Base-by-base conservation (phyloP, 2,888 invertebrate genomes). In the Hirtodrosophila cameraria region DNA sequence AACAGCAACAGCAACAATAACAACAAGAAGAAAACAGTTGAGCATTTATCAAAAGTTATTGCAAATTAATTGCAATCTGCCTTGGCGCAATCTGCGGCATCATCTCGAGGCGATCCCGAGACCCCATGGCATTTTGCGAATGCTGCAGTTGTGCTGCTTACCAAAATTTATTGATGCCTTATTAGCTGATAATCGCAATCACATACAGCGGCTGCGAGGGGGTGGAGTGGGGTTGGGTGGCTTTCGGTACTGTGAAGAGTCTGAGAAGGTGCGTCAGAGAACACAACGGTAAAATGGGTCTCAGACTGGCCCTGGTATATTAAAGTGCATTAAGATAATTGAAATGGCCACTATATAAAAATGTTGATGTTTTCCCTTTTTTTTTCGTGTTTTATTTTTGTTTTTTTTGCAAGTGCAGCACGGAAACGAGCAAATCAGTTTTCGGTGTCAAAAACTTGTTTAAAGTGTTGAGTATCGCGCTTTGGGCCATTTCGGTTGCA, bases 161-260 rank as follows among this genome's bases (percentile, higher is more conserved):
- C 86, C 80, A 87, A 87, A 86, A 87, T 86, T 86, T 86, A 88
- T 88, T 87, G 88, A 82, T 88, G 82, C 88, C 89, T 88, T 89
- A 89, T 89, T 89, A 89, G 86, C 86, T 82, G 88, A 88, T 88
- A 88, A 88, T 88, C 89, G 78, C 73, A 84, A 75, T 72, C 79
- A 83, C 66, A 76, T 65, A 66, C 42, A 57, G 39, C 9, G 38
- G 27, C 31, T 31, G 38, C 2, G 42, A 6, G 23, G 12, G 31
- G 16, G 15, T n/a, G n/a, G 18, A 8, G 39, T 27, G 13, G 8
- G 50, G 7, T 1, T 2, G 31, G 4, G 11, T 23, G 30, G 8
- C 45, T 6, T 1, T 2, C 27, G 4, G 11, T 23, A 25, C 5
- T 13, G 27, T n/a, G 35, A 4, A 16, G 6, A 23, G 33, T 15